Base-by-base conservation (phyloP, 2,797 vertebrate genomes). In the Sebastes melanostomus region DNA sequence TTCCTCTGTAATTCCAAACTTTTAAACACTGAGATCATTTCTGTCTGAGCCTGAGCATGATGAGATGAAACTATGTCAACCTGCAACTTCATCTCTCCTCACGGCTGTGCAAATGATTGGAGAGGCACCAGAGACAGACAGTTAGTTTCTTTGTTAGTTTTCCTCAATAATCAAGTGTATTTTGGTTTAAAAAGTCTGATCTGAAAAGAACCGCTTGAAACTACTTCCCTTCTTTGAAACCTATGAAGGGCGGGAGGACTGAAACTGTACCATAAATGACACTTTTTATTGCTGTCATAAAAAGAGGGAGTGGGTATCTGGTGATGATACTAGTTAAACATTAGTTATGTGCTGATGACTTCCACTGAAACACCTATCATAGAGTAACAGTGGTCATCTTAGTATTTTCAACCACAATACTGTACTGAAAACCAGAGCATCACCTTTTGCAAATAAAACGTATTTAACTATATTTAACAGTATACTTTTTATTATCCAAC, bases 271-370 rank as follows among this genome's bases (percentile, higher is more conserved):
- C 83, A 78, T 89, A 86, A 81, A 78, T 74, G 4, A 83, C 59
- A 75, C 30, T 61, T 83, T 94, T 96, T 94, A 95, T 86, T 86
- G 85, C 87, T 20, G 30, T 73, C 78, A 91, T 95, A 95, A 95
- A 96, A 92, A 85, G 29, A 93, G 90, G 95, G 95, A 88, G 93
- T 93, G 81, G 91, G 65, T 78, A 59, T 83, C 72, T 79, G 66
- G 36, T 83, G 81, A 83, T 42, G 84, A 79, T 29, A 73, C 32
- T 84, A 87, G 94, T 94, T 94, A 95, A 93, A 90, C 71, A 96
- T 96, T 95, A 93, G 24, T 77, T 63, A 52, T 63, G 50, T 30
- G 66, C 55, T 83, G 18, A 62, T 67, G 72, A 54, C 29, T 75
- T 78, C n/a, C 27, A 58, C 20, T 70, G 62, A 68, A 86, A 56